phyloP scores from a whole-genome alignment of 2,797 vertebrate genomes.

The Smutsia temminckii region DNA sequence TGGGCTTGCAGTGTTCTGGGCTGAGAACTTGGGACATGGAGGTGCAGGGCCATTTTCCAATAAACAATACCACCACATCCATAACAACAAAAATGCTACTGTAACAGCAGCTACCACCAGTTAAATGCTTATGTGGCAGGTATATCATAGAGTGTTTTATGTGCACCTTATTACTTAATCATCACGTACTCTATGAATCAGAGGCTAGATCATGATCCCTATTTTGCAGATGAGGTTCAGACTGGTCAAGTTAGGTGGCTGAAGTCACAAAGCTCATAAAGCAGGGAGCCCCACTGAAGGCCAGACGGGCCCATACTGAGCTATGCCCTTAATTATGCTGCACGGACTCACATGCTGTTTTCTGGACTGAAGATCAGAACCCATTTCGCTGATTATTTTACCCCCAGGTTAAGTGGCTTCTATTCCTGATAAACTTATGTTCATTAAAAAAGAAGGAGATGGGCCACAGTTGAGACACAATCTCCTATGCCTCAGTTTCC shows the following conservation, averaged over 20 bases:
- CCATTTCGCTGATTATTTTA: background rate
- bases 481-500: background rate
- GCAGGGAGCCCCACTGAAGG: background rate
- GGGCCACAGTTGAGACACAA: background rate
- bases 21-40: background rate
- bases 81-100: background rate
- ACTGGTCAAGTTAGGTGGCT: background rate
- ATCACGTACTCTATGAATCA: background rate
- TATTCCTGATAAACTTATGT: background rate
- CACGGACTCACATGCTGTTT: background rate
- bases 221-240: background rate
- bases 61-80: background rate
- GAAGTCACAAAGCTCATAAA: background rate
- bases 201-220: background rate
- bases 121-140: background rate
- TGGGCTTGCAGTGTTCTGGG: background rate
- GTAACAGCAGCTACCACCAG: background rate
- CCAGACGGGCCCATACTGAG: background rate
- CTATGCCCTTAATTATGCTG: background rate
- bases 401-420: background rate
- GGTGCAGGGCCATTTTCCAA: background rate
- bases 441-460: background rate
- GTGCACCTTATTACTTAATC: background rate
- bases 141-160: rapidly evolving
- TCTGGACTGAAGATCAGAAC: background rate